Evolutionary conservation across 2,888 invertebrate genomes (phyloP), one percentile per base, ranked within the genome.

Genomic region (Crioceris asparagi): DNA sequence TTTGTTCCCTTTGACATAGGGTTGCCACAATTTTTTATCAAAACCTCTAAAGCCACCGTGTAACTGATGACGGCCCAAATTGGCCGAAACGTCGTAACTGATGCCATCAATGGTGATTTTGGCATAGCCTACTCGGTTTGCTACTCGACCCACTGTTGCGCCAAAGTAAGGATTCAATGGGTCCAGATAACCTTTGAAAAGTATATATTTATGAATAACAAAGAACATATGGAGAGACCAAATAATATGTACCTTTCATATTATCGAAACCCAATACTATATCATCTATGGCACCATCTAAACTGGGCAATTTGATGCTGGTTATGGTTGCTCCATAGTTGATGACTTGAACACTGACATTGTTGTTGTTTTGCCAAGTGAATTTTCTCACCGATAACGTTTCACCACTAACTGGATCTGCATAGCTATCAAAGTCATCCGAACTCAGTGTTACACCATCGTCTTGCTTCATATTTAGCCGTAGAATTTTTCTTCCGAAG

Each of bases 291-390:
- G 70, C 65, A 19, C 86, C 86, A 57, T 74, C 66, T 47, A 72
- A 77, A 58, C 88, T 83, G 0, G 87, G 87, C 3, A 81, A 74
- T 59, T 75, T 73, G 8, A 93, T 72, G n/a, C 78, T 71, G 1
- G 81, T 83, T 38, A 93, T 78, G 2, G 85, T 83, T 1, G 88
- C 92, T 25, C 92, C 93, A 51, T 84, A 84, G n/a, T 79, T 78
- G 39, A 90, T 76, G 1, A 87, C 68, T 66, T 75, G 74, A 1
- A 83, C 77, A 32, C 61, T 68, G 65, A 82, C 71, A 38, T 73
- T 70, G 50, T 74, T 75, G 34, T 65, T 65, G 47, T 83, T 85
- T 43, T 62, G 70, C 70, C 85, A 73, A 1, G 80, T 84, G 52
- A 76, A 82, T 46, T 77, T 61, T 40, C 71, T 61, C 1, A 79